Base-by-base conservation (phyloP, 2,888 invertebrate genomes). In the Helleia helle region DNA sequence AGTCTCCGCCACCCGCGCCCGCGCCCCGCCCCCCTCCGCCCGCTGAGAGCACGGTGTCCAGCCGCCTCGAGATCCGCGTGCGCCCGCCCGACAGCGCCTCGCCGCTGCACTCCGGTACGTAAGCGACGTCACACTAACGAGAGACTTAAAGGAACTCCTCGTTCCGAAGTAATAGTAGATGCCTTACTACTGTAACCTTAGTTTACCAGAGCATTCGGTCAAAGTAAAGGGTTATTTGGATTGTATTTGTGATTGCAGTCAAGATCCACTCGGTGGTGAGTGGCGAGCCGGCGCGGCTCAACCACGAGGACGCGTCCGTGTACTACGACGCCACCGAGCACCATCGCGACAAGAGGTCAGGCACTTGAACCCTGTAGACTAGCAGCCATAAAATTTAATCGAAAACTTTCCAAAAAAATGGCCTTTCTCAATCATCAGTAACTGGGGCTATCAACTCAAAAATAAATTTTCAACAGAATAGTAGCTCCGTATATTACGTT, bases 321-420 rank as follows among this genome's bases (percentile, higher is more conserved):
- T 94, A 94, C 71, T 93, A 92, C 65, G 93, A 94, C 76, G 93
- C 93, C 2, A 89, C 92, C 1, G 92, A 92, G 52, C 90, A 90
- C 59, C 87, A 87, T 40, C 62, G 76, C 36, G 81, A 79, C 47
- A 80, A 83, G 42, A 56, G 81, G 81, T 77, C 29, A 29, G 48
- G n/a, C n/a, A n/a, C n/a, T n/a, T n/a, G n/a, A n/a, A n/a, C n/a
- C n/a, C n/a, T n/a, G n/a, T n/a, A n/a, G n/a, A n/a, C n/a, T n/a
- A n/a, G n/a, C n/a, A n/a, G n/a, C n/a, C n/a, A n/a, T n/a, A n/a
- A n/a, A n/a, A n/a, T n/a, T n/a, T n/a, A 13, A 30, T 18, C 30
- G 14, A 2, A 8, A 14, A 25, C 11, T 15, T 13, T 18, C 13
- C n/a, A n/a, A n/a, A n/a, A n/a, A n/a, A n/a, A n/a, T n/a, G n/a